Base-by-base conservation (phyloP, 2,113 vertebrate genomes). In the Antechinus flavipes region DNA sequence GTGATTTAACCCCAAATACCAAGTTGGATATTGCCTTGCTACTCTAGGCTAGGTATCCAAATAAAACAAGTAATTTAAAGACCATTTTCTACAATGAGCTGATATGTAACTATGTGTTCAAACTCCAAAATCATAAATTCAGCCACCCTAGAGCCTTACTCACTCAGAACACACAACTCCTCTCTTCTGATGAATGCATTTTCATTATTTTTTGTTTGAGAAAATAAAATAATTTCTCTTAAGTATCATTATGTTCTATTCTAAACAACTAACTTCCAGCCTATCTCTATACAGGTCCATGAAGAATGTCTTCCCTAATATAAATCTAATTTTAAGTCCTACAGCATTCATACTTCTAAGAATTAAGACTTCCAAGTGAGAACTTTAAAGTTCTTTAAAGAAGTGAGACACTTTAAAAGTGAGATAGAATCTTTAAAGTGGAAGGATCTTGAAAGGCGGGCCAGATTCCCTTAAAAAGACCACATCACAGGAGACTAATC, bases 301-400 rank as follows among this genome's bases (percentile, higher is more conserved):
- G 0, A n/a, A 19, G 3, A 30, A 54, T 19, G 9, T 0, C 8
- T 10, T 12, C 42, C n/a, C 23, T 12, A 1, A 49, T 35, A 54
- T 50, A 46, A 27, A 56, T 49, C 2, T 91, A 54, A 10, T 1
- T 24, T 54, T 0, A 30, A 42, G 27, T 1, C 16, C 26, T 2
- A 0, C n/a, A 84, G 92, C 24, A 6, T 10, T 84, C 2, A 30
- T 52, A 35, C 23, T 91, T 35, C 52, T 50, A 19, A 19, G 26
- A 90, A 14, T 19, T 24, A n/a, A 92, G 27, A 68, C 12, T 54
- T 42, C 16, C 24, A 24, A 24, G 9, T 2, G 16, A 49, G 49
- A 49, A 49, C 6, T 49, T 5, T 49, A 49, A 49, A 49, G 49
- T 49, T 49, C 49, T 16, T 50, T 26, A 19, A 8, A 50, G 5